Conservation (phyloP, 2,797 vertebrate genomes). For the Schizopygopsis pylzovi region DNA sequence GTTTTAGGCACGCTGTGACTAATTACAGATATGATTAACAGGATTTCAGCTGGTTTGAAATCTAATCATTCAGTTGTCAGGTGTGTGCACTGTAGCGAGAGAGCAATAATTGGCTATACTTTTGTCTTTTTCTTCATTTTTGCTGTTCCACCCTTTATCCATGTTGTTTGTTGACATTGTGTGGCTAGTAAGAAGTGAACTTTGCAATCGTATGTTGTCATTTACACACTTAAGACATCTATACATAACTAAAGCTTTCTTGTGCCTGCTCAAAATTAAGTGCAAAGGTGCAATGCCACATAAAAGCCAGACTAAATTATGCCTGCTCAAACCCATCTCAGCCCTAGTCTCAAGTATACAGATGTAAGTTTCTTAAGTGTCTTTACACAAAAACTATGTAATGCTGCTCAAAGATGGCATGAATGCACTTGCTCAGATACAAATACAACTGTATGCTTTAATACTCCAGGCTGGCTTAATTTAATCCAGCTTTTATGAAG, state of each 20-base stretch:
- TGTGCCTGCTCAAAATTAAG: neutral
- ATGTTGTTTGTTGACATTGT: neutral
- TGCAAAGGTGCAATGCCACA: no score
- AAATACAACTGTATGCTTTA: neutral
- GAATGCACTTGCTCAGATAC: neutral
- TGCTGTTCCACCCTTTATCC: neutral
- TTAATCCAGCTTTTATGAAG: neutral
- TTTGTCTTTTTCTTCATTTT: neutral
- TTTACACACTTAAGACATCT: neutral
- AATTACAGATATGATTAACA: conserved; percentile 7
- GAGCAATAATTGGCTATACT: neutral
- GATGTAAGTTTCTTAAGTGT: no score
- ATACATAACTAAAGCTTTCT: no score
- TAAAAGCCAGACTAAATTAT: neutral
- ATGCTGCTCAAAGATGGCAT: neutral
- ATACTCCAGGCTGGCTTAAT: neutral
- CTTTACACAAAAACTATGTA: no score
- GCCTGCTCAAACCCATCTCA: neutral
- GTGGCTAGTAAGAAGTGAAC: neutral
- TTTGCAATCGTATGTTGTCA: neutral
- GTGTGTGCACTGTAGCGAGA: neutral
- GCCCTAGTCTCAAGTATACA: neutral
- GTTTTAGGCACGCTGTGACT: neutral
- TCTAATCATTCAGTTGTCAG: neutral
- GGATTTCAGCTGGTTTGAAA: neutral